A percentile compares a stretch with the other conserved stretches of the same genome.
phyloP scores from a whole-genome alignment of 2,888 invertebrate species.

The Caenorhabditis macrosperma region DNA sequence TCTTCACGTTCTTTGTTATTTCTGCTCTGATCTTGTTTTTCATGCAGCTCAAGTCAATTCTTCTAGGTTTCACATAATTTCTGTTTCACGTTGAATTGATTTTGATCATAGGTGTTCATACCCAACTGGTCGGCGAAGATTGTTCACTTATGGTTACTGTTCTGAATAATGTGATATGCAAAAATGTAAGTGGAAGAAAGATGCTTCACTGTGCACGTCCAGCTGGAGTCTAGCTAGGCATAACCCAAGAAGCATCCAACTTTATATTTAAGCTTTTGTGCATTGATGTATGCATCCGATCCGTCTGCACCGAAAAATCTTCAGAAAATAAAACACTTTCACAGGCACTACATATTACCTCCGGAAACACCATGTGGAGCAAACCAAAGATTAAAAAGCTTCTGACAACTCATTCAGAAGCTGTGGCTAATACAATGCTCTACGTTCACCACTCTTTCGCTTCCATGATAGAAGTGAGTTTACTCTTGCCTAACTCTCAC shows the following conservation, averaged over 20 bases:
- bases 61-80: conserved; percentile 19
- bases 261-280: too few species aligned
- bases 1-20: conserved; percentile 55
- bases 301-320: not conserved
- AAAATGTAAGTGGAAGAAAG: conserved; percentile 40
- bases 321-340: not conserved
- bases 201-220: too few species aligned
- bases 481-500: not conserved
- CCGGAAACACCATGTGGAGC: conserved; percentile 50
- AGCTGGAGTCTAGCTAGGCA: too few species aligned
- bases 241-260: too few species aligned
- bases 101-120: conserved; percentile 54
- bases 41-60: conserved; percentile 53
- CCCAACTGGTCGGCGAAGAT: conserved; percentile 57
- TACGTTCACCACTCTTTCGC: conserved; percentile 62
- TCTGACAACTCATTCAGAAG: conserved; percentile 63
- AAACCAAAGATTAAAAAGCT: conserved; percentile 54
- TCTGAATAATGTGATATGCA: conserved; percentile 53
- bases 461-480: conserved; percentile 43
- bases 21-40: conserved; percentile 59
- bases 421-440: conserved; percentile 43
- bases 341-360: conserved; percentile 43
- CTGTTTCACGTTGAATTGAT: not conserved
- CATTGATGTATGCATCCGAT: not conserved
- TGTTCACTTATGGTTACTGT: conserved; percentile 51